phyloP scores from a whole-genome alignment of 2,113 vertebrate genomes.

The Mohoua ochrocephala region DNA sequence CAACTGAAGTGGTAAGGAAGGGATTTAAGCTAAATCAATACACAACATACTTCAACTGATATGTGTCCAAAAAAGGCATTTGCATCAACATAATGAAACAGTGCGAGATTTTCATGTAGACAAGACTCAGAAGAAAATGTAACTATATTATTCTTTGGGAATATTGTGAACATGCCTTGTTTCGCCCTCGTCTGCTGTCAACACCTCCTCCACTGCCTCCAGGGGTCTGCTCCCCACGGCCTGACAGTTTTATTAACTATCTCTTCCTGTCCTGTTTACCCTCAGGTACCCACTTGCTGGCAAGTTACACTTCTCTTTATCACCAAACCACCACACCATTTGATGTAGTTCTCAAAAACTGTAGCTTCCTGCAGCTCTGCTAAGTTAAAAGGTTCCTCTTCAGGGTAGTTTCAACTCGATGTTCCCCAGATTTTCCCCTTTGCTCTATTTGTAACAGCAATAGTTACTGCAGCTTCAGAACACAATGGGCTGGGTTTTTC shows the following conservation, averaged over 20 bases:
- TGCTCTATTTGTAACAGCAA: neutral
- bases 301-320: neutral
- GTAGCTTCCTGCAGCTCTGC: neutral
- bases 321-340: neutral
- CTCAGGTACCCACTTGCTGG: neutral
- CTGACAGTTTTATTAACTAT: neutral
- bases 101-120: neutral
- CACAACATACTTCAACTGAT: neutral
- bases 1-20: neutral
- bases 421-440: neutral
- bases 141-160: neutral
- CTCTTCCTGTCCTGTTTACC: neutral
- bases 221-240: neutral
- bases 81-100: slow-evolving; percentile 6
- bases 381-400: neutral
- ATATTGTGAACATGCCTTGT: neutral
- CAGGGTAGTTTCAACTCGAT: neutral
- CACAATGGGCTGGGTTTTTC: neutral
- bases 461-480: neutral
- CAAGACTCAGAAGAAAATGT: neutral
- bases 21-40: slow-evolving; percentile 18
- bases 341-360: neutral
- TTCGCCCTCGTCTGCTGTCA: slow-evolving; percentile 13
- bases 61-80: neutral
- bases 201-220: slow-evolving; percentile 4